These are phyloP conservation scores for Tachina fera DNA, from an alignment of 2,888 invertebrate genomes.

Conservation along the genomic window DNA sequence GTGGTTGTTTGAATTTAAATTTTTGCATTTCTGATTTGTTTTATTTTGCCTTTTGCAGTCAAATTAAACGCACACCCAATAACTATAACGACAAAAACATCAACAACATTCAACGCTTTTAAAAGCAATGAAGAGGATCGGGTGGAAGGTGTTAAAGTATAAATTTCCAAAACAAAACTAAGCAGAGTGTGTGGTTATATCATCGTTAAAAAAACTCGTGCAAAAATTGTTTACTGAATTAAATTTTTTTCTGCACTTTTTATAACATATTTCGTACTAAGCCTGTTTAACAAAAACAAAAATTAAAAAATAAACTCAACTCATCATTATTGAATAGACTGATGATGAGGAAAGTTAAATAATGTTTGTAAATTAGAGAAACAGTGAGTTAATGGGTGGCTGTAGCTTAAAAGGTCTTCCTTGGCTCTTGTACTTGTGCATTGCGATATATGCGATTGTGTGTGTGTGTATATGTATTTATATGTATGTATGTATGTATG, in stretches of 20 bases:
- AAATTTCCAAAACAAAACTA: slow-evolving; percentile 25
- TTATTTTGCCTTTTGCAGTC: slow-evolving; percentile 2
- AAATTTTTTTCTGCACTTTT: slow-evolving; percentile 29
- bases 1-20: slow-evolving; percentile 10
- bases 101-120: not conserved
- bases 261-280: slow-evolving; percentile 36
- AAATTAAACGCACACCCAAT: not conserved
- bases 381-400: slow-evolving; percentile 45
- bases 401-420: not conserved
- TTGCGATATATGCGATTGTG: not conserved
- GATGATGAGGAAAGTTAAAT: slow-evolving; percentile 71
- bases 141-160: slow-evolving; percentile 44
- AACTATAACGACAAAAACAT: not conserved
- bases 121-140: not conserved
- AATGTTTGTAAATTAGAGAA: slow-evolving; percentile 65
- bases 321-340: slow-evolving; percentile 62
- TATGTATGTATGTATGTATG: slow-evolving; percentile 25
- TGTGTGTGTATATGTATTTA: not conserved
- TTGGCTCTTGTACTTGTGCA: slow-evolving; percentile 26
- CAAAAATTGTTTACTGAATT: slow-evolving; percentile 53
- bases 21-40: slow-evolving; percentile 41
- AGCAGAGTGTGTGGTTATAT: slow-evolving; percentile 30
- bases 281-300: slow-evolving; percentile 57
- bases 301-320: slow-evolving; percentile 7
- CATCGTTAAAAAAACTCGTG: slow-evolving; percentile 5